A percentile compares a stretch with the other conserved stretches of the same genome.
phyloP scores from a whole-genome alignment of 2,888 invertebrate species.

The Raillietiella orientalis region DNA sequence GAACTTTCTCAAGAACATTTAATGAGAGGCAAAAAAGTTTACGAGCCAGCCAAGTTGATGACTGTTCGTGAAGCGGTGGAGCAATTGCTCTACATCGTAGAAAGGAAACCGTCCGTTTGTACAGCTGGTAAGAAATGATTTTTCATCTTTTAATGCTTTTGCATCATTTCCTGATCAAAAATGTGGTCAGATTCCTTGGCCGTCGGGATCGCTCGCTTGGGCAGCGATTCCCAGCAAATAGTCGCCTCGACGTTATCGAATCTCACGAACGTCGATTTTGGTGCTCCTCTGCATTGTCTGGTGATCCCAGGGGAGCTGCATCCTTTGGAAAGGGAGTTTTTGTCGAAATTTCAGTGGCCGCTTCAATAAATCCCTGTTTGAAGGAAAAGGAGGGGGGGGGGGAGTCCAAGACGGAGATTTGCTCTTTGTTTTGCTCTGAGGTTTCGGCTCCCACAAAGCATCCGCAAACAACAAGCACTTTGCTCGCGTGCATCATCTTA shows the following conservation, averaged over 20 bases:
- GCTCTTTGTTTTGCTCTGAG: too few relatives aligned
- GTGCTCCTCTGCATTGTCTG: constrained; percentile 72
- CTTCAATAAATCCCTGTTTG: too few relatives aligned
- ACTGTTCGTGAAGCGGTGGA: constrained; percentile 48
- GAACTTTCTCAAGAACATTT: constrained; percentile 84
- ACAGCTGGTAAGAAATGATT: background rate
- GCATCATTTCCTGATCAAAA: background rate
- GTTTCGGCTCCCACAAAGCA: too few relatives aligned
- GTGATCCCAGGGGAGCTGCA: constrained; percentile 64
- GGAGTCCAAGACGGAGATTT: too few relatives aligned
- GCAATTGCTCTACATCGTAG: constrained; percentile 46
- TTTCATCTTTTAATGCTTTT: background rate
- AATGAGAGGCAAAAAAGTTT: constrained; percentile 55
- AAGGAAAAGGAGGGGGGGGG: too few relatives aligned
- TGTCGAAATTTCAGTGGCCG: too few relatives aligned
- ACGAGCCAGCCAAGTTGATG: constrained; percentile 84
- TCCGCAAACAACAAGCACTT: too few relatives aligned
- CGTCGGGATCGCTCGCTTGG: constrained; percentile 69
- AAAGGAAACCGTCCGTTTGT: constrained; percentile 12
- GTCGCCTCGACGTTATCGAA: constrained; percentile 28
- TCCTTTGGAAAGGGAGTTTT: constrained; percentile 64
- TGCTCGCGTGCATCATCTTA: too few relatives aligned
- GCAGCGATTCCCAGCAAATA: constrained; percentile 46
- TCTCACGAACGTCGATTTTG: constrained; percentile 42
- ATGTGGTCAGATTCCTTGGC: constrained; percentile 24